phyloP scores from a whole-genome alignment of 2,797 vertebrate genomes.

The Rachycentron canadum region DNA sequence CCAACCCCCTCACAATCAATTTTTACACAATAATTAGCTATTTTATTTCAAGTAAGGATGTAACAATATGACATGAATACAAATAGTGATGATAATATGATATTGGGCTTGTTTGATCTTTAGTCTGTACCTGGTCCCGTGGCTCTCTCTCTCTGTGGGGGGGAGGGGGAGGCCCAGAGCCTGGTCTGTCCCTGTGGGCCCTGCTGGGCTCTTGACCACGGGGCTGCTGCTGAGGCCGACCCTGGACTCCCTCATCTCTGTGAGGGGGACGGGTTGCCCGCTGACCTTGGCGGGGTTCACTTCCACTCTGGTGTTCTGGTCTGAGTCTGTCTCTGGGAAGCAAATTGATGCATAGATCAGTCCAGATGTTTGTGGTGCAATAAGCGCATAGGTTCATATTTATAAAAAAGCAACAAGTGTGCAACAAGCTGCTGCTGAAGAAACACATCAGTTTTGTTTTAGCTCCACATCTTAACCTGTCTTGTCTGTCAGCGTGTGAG shows the following conservation, averaged over 20 bases:
- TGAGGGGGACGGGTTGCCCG: conserved; percentile 49
- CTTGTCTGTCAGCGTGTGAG: conserved; percentile 73
- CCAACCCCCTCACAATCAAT: not conserved
- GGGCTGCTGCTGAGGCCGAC: conserved; percentile 85
- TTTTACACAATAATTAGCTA: not conserved
- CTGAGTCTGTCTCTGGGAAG: conserved; percentile 70
- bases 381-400: not conserved
- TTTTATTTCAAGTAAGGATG: not conserved
- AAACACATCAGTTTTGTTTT: not conserved
- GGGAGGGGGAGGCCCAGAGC: conserved; percentile 78
- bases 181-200: conserved; percentile 63
- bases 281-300: conserved; percentile 68
- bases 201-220: conserved; percentile 88
- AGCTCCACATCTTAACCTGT: conserved; percentile 45
- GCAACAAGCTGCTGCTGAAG: not conserved
- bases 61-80: not conserved
- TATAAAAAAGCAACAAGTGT: not conserved
- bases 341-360: not conserved
- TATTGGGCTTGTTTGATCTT: not conserved
- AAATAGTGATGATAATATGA: not conserved
- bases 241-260: conserved; percentile 71
- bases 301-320: conserved; percentile 62
- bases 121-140: conserved; percentile 65
- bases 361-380: not conserved
- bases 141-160: conserved; percentile 77